Base-by-base conservation (phyloP, 2,888 invertebrate genomes). In the Glaucopsyche alexis region DNA sequence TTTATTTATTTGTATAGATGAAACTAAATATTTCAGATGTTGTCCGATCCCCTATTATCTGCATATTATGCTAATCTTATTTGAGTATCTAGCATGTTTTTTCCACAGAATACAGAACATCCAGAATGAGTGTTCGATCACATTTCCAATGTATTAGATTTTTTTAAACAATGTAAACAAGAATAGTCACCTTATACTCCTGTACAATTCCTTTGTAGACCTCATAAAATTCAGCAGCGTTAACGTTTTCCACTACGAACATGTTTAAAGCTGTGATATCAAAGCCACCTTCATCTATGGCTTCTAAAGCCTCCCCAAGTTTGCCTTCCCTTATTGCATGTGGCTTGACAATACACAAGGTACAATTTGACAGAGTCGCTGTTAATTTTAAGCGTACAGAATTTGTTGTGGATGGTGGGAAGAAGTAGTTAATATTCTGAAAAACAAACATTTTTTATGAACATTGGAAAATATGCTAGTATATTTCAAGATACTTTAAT, bases 151-250 rank as follows among this genome's bases (percentile, higher is more conserved):
- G 3, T 29, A 29, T 29, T 29, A 42, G 42, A 55, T 9, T 0
- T 4, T 19, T 5, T 19, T 9, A 9, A 55, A 19, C 16, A 19
- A 19, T 55, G 9, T 19, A 4, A 4, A 55, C 19, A 19, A 19
- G 5, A 19, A 50, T 14, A 45, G 2, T 81, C 82, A 96, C 96
- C 84, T 95, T 94, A 84, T 95, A 96, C 81, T 97, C 97, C 0
- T 95, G 95, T 52, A 97, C 94, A 72, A 98, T 96, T 1, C 98
- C 98, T 85, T 97, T 97, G 86, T 99, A 99, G 5, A 98, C 96
- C 90, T 98, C 98, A 82, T 96, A 95, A 89, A 98, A 98, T 85
- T 98, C 98, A 80, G 97, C 97, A 7, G 97, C 97, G 85, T 98
- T 97, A 0, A 95, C 94, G 76, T 95, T 95, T 80, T 96, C 97